A percentile compares a stretch with the other conserved stretches of the same genome.
Evolutionary conservation across 1,140 invertebrate genomes (phyloP).

Genomic region (Alviniconcha marisindica): DNA sequence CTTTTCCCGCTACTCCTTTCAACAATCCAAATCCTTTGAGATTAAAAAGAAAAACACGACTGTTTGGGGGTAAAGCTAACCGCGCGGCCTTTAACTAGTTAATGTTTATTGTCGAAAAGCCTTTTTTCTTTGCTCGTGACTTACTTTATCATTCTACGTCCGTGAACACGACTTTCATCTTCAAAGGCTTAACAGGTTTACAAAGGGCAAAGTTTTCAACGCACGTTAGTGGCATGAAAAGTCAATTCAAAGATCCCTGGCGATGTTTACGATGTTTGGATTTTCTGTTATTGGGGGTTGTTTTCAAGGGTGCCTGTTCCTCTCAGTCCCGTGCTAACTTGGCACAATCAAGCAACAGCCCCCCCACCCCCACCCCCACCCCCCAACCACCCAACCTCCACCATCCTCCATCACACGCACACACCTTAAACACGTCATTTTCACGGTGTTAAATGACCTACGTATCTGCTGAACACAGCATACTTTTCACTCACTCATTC

Average conservation of each 20-base stretch:
- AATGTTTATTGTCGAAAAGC: background rate
- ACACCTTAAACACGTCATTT: too few relatives aligned
- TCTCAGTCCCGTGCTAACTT: too few relatives aligned
- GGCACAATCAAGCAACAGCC: too few relatives aligned
- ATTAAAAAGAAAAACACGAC: background rate
- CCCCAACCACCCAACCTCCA: too few relatives aligned
- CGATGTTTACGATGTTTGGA: background rate
- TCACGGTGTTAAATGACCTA: too few relatives aligned
- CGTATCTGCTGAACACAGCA: too few relatives aligned
- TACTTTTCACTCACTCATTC: too few relatives aligned
- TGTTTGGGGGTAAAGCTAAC: constrained; percentile 15
- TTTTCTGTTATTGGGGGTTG: background rate
- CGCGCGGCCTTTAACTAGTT: background rate
- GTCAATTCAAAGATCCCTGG: background rate
- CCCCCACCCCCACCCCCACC: too few relatives aligned
- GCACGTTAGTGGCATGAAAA: background rate
- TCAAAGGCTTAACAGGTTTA: background rate
- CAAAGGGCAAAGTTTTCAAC: background rate
- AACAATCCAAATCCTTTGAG: background rate
- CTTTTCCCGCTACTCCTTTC: too few relatives aligned
- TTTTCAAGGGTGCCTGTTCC: too few relatives aligned
- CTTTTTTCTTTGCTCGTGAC: background rate
- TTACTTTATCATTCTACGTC: background rate
- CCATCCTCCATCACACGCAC: too few relatives aligned
- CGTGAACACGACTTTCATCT: background rate